These are phyloP conservation scores for Ommatoiulus sabulosus DNA, from an alignment of 2,888 invertebrate genomes.

Conservation along the genomic window DNA sequence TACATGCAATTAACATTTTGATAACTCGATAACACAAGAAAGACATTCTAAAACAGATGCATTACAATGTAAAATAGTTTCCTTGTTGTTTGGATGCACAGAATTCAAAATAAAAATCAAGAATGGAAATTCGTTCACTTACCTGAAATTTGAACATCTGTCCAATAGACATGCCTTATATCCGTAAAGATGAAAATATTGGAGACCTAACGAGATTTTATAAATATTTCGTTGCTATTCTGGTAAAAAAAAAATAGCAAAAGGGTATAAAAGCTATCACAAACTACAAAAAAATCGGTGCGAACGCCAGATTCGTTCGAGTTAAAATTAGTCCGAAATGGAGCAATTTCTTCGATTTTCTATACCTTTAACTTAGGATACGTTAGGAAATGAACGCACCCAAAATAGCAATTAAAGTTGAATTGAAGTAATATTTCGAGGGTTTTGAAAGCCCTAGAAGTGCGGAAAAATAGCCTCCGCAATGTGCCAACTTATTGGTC, in stretches of 20 bases:
- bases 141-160: slow-evolving; percentile 25
- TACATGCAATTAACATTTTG: no score
- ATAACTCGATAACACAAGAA: no score
- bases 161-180: neutral
- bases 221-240: neutral
- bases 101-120: neutral
- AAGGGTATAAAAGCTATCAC: neutral
- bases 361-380: neutral
- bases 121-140: neutral
- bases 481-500: neutral
- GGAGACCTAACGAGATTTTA: neutral
- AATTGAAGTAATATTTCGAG: neutral
- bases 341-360: neutral
- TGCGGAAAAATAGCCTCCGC: neutral
- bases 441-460: neutral
- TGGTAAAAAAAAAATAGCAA: neutral
- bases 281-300: neutral
- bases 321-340: neutral
- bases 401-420: neutral
- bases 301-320: neutral
- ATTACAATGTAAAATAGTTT: no score
- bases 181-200: slow-evolving; percentile 14
- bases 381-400: neutral
- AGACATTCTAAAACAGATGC: no score
- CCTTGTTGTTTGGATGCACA: no score